Evolutionary conservation across 2,797 vertebrate genomes (phyloP).

Genomic region (Siniperca scherzeri): DNA sequence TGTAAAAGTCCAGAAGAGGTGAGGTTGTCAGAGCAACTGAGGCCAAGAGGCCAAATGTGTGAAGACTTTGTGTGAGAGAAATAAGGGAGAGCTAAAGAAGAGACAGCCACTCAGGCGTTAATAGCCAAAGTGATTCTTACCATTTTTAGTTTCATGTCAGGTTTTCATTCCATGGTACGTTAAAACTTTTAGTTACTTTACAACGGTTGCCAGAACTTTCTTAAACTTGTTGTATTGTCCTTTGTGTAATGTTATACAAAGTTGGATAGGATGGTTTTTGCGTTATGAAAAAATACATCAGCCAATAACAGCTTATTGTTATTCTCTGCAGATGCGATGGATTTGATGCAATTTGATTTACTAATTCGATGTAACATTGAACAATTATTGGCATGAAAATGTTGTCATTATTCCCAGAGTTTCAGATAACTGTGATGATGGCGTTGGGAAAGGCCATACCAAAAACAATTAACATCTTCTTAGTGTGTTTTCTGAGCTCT

Average conservation of each 20-base stretch:
- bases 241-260: neutral
- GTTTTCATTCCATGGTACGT: neutral
- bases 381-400: neutral
- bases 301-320: neutral
- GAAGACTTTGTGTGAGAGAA: constrained; percentile 46
- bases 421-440: neutral
- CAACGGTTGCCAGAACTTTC: neutral
- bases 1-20: constrained; percentile 56
- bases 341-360: neutral
- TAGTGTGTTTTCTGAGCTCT: neutral
- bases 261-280: neutral
- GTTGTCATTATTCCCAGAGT: neutral
- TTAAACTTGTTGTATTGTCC: neutral
- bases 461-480: neutral
- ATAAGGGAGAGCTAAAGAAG: constrained; percentile 14
- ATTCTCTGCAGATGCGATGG: no score
- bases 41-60: constrained; percentile 47
- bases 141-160: neutral
- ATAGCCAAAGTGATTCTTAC: neutral
- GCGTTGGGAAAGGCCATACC: neutral
- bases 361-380: neutral
- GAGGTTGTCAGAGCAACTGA: constrained; percentile 36
- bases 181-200: neutral
- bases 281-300: neutral
- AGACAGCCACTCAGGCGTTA: neutral